These are phyloP conservation scores for Percopsis omiscomaycus DNA, from an alignment of 2,797 vertebrate genomes.

Conservation along the genomic window DNA sequence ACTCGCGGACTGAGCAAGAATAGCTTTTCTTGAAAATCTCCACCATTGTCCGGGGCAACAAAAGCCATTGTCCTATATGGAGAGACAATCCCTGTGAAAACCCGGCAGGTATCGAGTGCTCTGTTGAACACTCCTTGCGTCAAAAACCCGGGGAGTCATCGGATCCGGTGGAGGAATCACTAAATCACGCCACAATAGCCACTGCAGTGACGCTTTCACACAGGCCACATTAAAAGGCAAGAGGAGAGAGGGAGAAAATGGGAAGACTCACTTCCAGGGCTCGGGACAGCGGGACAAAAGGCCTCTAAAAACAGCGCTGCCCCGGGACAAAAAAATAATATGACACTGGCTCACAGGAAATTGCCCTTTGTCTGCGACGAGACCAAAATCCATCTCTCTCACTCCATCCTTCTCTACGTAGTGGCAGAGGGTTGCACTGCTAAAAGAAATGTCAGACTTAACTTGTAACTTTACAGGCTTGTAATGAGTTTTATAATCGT, in stretches of 20 bases:
- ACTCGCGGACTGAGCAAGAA: slow-evolving; percentile 53
- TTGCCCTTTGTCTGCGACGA: slow-evolving; percentile 77
- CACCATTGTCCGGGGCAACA: slow-evolving; percentile 61
- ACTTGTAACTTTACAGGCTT: no score
- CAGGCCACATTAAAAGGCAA: slow-evolving; percentile 73
- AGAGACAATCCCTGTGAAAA: slow-evolving; percentile 70
- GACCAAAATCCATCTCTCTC: slow-evolving; percentile 71
- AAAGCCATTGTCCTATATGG: slow-evolving; percentile 69
- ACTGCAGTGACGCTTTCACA: slow-evolving; percentile 62
- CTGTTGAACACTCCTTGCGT: slow-evolving; percentile 71
- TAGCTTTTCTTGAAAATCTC: slow-evolving; percentile 51
- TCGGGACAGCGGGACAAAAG: slow-evolving; percentile 69
- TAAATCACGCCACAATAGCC: slow-evolving; percentile 72
- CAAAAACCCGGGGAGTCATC: slow-evolving; percentile 68
- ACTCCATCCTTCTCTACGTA: no score
- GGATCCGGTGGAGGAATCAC: slow-evolving; percentile 79
- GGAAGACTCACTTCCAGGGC: slow-evolving; percentile 74
- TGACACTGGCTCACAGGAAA: slow-evolving; percentile 83
- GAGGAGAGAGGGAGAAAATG: slow-evolving; percentile 36
- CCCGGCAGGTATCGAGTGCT: slow-evolving; percentile 69
- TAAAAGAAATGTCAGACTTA: no score
- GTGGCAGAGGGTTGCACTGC: no score
- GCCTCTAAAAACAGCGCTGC: slow-evolving; percentile 69
- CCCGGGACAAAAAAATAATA: slow-evolving; percentile 78
- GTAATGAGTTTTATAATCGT: no score